Evolutionary conservation across 2,888 invertebrate genomes (phyloP).

Genomic region (Caenorhabditis imperialis): DNA sequence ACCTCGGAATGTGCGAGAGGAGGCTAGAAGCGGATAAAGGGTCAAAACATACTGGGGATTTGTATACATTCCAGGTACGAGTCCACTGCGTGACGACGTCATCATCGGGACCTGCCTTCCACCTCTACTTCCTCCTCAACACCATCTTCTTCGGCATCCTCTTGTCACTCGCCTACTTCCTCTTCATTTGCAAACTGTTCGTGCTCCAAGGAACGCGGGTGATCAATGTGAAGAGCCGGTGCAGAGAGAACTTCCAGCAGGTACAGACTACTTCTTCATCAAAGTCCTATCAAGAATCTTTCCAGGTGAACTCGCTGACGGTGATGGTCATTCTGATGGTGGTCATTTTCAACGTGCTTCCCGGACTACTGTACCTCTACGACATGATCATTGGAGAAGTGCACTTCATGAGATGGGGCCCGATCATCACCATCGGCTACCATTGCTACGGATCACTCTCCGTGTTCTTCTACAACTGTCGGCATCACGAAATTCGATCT

Average conservation of each 20-base stretch:
- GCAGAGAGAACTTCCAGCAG: constrained; percentile 56
- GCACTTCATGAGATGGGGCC: constrained; percentile 66
- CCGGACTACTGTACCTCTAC: constrained; percentile 62
- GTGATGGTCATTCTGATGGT: constrained; percentile 63
- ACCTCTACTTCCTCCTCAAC: constrained; percentile 61
- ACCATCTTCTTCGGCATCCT: constrained; percentile 56
- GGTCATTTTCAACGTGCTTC: constrained; percentile 64
- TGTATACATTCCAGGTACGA: constrained; percentile 54
- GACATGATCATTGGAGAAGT: constrained; percentile 64
- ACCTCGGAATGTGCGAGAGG: constrained; percentile 7
- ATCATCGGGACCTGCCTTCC: constrained; percentile 61
- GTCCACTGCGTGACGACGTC: constrained; percentile 67
- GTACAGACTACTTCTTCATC: constrained; percentile 18
- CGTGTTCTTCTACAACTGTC: constrained; percentile 65
- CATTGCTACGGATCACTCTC: constrained; percentile 62
- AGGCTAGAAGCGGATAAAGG: not conserved
- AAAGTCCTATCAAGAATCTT: not conserved
- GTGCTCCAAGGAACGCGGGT: constrained; percentile 51
- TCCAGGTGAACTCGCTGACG: constrained; percentile 63
- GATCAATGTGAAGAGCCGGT: constrained; percentile 47
- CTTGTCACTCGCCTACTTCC: constrained; percentile 51
- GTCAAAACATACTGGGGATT: no score
- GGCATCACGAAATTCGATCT: constrained; percentile 60
- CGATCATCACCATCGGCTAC: constrained; percentile 66
- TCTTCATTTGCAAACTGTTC: constrained; percentile 60